A percentile compares a stretch with the other conserved stretches of the same genome.
Evolutionary conservation across 1,140 invertebrate species (phyloP).

Genomic region (Dendrolimus punctatus): DNA sequence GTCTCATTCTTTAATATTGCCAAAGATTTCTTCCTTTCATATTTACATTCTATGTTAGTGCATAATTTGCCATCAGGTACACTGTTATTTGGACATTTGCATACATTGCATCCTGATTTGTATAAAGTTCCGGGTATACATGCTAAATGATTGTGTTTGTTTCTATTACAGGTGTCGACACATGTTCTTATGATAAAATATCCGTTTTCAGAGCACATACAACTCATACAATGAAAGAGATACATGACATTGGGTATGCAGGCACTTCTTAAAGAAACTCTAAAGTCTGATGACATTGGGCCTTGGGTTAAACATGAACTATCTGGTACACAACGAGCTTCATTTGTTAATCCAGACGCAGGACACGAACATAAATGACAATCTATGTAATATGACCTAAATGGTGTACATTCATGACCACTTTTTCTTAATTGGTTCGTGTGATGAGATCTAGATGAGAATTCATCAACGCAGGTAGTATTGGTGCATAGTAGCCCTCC

Average conservation of each 20-base stretch:
- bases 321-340: slow-evolving; percentile 41
- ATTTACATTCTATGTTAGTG: slow-evolving; percentile 23
- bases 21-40: slow-evolving; percentile 13
- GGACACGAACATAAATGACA: slow-evolving; percentile 51
- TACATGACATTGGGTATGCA: slow-evolving; percentile 58
- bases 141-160: slow-evolving; percentile 8
- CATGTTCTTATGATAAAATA: slow-evolving; percentile 40
- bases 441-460: slow-evolving; percentile 1
- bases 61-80: slow-evolving; percentile 30
- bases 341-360: slow-evolving; percentile 30
- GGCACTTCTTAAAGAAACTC: slow-evolving; percentile 19
- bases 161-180: slow-evolving; percentile 35
- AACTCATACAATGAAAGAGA: slow-evolving; percentile 44
- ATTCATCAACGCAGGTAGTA: slow-evolving; percentile 20
- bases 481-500: slow-evolving; percentile 38
- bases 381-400: slow-evolving; percentile 46
- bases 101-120: slow-evolving; percentile 41
- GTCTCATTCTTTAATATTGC: slow-evolving; percentile 16
- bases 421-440: slow-evolving; percentile 1
- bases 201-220: slow-evolving; percentile 47
- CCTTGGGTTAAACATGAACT: slow-evolving; percentile 27
- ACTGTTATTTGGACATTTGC: slow-evolving; percentile 37
- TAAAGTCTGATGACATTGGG: slow-evolving; percentile 13
- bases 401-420: slow-evolving; percentile 36
- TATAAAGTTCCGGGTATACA: slow-evolving; percentile 44